Evolutionary conservation across 2,113 vertebrate species (phyloP).

Genomic region (Callorhinus ursinus): DNA sequence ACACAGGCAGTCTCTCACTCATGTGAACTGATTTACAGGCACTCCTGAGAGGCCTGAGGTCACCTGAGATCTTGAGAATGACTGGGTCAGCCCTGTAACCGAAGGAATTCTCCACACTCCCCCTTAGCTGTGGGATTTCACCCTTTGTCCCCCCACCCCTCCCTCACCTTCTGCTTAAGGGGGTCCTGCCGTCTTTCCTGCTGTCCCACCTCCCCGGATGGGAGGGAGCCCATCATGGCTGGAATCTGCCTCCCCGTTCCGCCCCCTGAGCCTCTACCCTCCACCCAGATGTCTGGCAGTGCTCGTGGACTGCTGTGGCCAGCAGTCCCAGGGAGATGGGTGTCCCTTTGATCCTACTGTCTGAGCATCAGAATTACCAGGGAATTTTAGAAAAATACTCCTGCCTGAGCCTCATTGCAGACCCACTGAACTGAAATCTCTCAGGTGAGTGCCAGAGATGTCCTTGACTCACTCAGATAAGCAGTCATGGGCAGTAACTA

Average conservation of each 20-base stretch:
- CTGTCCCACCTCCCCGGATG: background rate
- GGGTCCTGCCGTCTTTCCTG: background rate
- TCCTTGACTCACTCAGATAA: background rate
- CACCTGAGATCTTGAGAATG: background rate
- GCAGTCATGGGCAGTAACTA: background rate
- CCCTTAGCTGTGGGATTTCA: background rate
- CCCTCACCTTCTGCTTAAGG: background rate
- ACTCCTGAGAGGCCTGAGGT: background rate
- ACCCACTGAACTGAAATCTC: background rate
- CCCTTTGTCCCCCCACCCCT: background rate
- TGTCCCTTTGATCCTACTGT: background rate
- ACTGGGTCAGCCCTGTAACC: background rate
- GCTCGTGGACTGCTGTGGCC: background rate
- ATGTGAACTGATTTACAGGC: constrained; percentile 1
- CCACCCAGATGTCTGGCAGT: rapidly evolving
- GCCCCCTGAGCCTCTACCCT: background rate
- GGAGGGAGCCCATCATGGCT: rapidly evolving
- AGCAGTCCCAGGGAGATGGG: background rate
- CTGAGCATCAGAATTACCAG: background rate
- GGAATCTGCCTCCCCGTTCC: rapidly evolving
- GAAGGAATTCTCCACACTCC: background rate
- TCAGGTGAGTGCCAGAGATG: background rate
- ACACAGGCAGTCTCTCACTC: background rate
- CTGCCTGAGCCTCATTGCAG: background rate
- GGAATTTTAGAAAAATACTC: background rate